Base-by-base conservation (phyloP, 2,888 invertebrate species). In the Bellardia bayeri region DNA sequence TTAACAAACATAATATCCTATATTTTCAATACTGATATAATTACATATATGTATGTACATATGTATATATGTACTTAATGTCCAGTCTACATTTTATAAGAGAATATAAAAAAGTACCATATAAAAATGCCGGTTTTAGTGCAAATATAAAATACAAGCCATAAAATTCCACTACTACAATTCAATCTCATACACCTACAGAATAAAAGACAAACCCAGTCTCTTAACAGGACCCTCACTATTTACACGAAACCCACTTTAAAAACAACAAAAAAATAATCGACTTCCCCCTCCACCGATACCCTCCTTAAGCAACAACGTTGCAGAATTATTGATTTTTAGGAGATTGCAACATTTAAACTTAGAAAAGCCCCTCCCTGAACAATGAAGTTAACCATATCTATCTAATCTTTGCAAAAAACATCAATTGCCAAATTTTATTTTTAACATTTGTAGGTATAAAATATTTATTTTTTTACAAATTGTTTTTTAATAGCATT, bases 291-390 rank as follows among this genome's bases (percentile, higher is more conserved):
- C 72, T 63, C 51, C 51, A 63, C 4, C 72, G 40, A 45, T 37
- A 69, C 42, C 68, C 37, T 42, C 16, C 51, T 30, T 13, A 74
- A 74, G 16, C 58, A 82, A 86, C 58, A 72, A 79, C 61, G 49
- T 79, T 85, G 87, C 85, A 87, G 84, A 81, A 82, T 75, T 84
- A 87, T 87, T 83, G 86, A 87, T 87, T 87, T 85, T 87, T 80
- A 83, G 75, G 82, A 79, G 82, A 87, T 87, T 83, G 79, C 86
- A 86, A 83, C 82, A 83, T 87, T 78, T 69, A 30, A 68, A 63
- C 49, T 54, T 56, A 74, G 37, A 80, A 68, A 74, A 69, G 87
- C 87, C 87, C 87, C 87, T 87, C 87, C 87, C 87, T 74, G 74
- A 84, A 76, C 54, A 45, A 45, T 69, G 40, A 40, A 16, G 8